Evolutionary conservation across 2,113 vertebrate species (phyloP).

Genomic region (Halichoeres trimaculatus): DNA sequence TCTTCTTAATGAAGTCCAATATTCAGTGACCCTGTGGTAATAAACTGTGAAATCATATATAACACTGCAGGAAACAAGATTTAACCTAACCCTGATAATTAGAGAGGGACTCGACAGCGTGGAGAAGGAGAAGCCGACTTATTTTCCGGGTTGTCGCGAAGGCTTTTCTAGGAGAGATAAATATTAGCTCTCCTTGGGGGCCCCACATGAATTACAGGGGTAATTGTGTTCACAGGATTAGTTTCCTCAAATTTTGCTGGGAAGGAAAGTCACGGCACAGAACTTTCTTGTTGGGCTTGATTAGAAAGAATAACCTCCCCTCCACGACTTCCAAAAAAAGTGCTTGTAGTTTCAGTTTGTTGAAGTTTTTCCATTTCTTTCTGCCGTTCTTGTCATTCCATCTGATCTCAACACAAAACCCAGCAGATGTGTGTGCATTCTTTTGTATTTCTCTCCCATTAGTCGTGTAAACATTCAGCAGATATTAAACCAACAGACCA

Average conservation of each 20-base stretch:
- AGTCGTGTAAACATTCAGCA: neutral
- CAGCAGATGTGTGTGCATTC: neutral
- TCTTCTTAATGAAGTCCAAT: neutral
- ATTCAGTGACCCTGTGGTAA: slow-evolving; percentile 26
- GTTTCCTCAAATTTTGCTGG: slow-evolving; percentile 24
- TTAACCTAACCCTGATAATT: slow-evolving; percentile 47
- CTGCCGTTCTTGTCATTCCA: too few species aligned
- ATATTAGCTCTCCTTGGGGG: slow-evolving; percentile 19
- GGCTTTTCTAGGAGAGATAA: slow-evolving; percentile 30
- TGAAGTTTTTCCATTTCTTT: too few species aligned
- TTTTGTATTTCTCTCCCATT: neutral
- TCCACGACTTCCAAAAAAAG: slow-evolving; percentile 18
- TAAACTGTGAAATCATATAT: neutral
- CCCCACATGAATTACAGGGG: slow-evolving; percentile 46
- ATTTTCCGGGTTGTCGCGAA: slow-evolving; percentile 28
- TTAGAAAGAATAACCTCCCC: neutral
- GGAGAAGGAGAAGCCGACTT: slow-evolving; percentile 40
- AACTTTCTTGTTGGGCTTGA: neutral
- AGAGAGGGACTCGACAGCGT: slow-evolving; percentile 14
- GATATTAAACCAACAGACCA: neutral
- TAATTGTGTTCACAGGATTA: slow-evolving; percentile 31
- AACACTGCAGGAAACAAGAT: slow-evolving; percentile 27
- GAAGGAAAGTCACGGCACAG: neutral
- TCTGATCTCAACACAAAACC: neutral
- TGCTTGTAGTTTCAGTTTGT: neutral